Conservation (phyloP, 2,113 vertebrate genomes). For the Microcebus tavaratra region DNA sequence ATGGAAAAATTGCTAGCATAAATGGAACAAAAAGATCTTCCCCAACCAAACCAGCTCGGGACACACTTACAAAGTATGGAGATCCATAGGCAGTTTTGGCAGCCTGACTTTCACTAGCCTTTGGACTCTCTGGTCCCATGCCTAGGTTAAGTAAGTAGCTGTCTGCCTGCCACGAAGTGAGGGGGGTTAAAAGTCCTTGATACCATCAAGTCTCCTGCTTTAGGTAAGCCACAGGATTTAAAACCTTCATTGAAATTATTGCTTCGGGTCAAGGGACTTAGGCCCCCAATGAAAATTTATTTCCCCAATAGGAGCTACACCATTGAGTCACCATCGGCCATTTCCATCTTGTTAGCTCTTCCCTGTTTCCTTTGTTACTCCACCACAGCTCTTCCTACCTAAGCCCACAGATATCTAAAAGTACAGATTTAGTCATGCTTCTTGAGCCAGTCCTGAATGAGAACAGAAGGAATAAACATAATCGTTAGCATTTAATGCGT, state of each 20-base stretch:
- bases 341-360: neutral
- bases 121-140: neutral
- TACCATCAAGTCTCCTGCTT: neutral
- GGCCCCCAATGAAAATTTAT: neutral
- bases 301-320: neutral
- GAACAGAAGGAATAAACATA: neutral
- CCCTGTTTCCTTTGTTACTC: neutral
- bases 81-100: neutral
- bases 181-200: neutral
- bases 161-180: neutral
- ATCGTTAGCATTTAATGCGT: neutral
- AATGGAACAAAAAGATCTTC: neutral
- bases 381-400: neutral
- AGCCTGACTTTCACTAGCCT: neutral
- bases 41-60: neutral
- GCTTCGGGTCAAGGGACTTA: neutral
- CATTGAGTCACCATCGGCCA: neutral
- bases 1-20: slow-evolving; percentile 6
- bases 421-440: neutral
- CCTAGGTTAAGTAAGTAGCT: neutral
- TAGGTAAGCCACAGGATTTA: neutral
- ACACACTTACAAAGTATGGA: neutral
- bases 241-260: neutral
- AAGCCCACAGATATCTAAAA: neutral
- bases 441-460: neutral